Conservation (phyloP, 2,888 invertebrate genomes). For the Timema cristinae region DNA sequence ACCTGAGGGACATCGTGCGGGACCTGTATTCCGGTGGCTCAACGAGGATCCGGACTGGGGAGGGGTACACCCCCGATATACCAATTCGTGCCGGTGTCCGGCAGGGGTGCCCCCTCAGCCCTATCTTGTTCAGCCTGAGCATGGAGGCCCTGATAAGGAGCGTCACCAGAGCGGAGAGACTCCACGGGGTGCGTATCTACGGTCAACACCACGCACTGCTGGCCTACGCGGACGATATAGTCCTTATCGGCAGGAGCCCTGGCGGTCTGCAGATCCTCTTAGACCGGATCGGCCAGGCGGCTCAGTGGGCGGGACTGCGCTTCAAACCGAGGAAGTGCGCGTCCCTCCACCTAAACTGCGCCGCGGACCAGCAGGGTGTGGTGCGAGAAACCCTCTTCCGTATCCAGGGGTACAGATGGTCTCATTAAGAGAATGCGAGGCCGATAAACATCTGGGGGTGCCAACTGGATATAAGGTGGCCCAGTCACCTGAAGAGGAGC, state of each 20-base stretch:
- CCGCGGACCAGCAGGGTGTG: neutral
- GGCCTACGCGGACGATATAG: constrained; percentile 36
- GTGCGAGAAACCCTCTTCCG: too few species aligned
- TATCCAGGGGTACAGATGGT: too few species aligned
- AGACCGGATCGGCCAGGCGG: constrained; percentile 16
- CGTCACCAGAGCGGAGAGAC: neutral
- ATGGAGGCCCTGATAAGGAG: constrained; percentile 35
- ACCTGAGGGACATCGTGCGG: neutral
- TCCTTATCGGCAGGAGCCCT: constrained; percentile 24
- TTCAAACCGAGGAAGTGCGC: constrained; percentile 39
- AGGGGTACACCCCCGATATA: constrained; percentile 13
- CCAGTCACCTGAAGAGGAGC: too few species aligned
- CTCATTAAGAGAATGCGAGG: too few species aligned
- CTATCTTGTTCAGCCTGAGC: constrained; percentile 40
- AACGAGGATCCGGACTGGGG: neutral
- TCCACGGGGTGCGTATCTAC: constrained; percentile 16
- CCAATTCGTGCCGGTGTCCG: constrained; percentile 23
- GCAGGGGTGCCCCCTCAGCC: constrained; percentile 41
- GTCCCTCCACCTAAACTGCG: constrained; percentile 31
- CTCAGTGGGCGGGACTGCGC: constrained; percentile 32
- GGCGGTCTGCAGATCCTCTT: constrained; percentile 27
- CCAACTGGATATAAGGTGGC: too few species aligned
- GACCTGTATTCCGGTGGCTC: constrained; percentile 10
- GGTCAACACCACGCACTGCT: constrained; percentile 19
- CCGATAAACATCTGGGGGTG: too few species aligned